Evolutionary conservation across 2,888 invertebrate genomes (phyloP).

Genomic region (Agriopis marginaria): DNA sequence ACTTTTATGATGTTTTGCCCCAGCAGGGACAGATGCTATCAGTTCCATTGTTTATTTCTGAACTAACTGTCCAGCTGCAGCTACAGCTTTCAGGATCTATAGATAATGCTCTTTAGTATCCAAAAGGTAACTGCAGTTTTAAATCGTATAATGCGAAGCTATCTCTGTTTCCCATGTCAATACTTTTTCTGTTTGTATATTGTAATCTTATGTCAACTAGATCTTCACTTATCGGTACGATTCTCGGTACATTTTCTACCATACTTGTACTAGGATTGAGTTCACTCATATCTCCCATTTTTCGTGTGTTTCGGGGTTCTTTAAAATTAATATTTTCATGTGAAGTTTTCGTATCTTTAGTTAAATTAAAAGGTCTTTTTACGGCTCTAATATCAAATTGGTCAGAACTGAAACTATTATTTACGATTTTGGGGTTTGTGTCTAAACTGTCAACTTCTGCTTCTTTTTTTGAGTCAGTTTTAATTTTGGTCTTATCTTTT

Average conservation of each 20-base stretch:
- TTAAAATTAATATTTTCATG: neutral
- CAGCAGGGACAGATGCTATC: no score
- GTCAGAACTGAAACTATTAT: constrained; percentile 6
- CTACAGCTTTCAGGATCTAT: no score
- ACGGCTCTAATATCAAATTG: constrained; percentile 1
- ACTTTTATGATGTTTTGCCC: no score
- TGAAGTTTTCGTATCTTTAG: neutral
- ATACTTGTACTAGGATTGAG: neutral
- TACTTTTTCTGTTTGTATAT: neutral
- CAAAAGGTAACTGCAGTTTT: constrained; percentile 7
- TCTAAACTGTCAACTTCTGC: no score
- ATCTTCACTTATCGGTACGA: constrained; percentile 29
- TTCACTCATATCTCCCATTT: neutral
- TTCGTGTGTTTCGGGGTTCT: constrained; percentile 2
- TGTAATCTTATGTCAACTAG: constrained; percentile 9
- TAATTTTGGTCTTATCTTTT: neutral
- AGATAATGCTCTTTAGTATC: neutral
- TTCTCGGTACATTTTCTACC: neutral
- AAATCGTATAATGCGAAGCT: constrained; percentile 16
- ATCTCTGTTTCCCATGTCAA: constrained; percentile 12
- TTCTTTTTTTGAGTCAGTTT: neutral
- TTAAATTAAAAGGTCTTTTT: neutral
- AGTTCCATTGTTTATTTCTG: neutral
- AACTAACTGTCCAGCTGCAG: no score
- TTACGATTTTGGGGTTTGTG: neutral